A percentile compares a stretch with the other conserved stretches of the same genome.
These are phyloP conservation scores for Megaceryle torquata DNA, from an alignment of 2,113 vertebrate species.

Conservation along the genomic window DNA sequence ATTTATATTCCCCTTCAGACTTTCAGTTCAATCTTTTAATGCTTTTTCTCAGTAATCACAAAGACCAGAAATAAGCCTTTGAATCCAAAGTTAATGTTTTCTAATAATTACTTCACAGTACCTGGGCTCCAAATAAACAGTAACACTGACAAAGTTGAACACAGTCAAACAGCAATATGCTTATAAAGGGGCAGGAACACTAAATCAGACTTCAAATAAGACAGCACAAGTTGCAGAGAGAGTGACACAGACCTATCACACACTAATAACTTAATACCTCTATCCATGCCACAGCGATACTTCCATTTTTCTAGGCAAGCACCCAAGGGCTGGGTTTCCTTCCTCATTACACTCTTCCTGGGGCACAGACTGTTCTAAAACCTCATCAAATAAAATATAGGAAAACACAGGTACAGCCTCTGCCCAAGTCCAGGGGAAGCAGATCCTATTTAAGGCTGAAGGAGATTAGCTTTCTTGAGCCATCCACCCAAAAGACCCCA, in stretches of 20 bases:
- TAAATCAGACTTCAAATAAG: neutral
- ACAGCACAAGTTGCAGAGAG: neutral
- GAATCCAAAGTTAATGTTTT: neutral
- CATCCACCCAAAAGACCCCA: neutral
- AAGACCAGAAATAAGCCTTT: neutral
- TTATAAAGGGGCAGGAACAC: neutral
- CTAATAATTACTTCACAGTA: neutral
- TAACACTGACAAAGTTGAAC: neutral
- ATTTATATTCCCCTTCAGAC: neutral
- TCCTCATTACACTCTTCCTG: constrained; percentile 31
- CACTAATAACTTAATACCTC: neutral
- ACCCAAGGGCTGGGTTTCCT: constrained; percentile 61
- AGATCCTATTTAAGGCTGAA: neutral
- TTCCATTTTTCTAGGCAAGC: constrained; percentile 58
- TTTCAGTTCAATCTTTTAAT: neutral
- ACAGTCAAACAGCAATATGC: neutral
- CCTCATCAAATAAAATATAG: neutral
- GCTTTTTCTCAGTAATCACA: neutral
- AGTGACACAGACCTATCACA: neutral
- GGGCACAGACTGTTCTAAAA: constrained; percentile 41
- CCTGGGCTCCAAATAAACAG: neutral
- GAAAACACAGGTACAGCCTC: constrained; percentile 2
- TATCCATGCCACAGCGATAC: neutral
- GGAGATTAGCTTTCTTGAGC: neutral
- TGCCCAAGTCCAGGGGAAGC: neutral